phyloP scores from a whole-genome alignment of 2,113 vertebrate species.

The Sander vitreus region DNA sequence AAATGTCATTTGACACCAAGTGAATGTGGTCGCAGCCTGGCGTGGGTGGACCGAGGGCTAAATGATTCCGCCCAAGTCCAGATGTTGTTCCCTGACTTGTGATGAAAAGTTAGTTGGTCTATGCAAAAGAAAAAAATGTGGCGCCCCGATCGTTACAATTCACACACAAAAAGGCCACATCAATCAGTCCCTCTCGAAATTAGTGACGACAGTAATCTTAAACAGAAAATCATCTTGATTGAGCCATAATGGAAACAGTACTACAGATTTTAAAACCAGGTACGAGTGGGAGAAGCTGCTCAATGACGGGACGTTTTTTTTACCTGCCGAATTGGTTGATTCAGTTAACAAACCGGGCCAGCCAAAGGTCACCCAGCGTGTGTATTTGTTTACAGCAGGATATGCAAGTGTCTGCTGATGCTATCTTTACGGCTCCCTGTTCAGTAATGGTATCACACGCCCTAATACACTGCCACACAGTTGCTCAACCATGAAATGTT shows the following conservation, averaged over 20 bases:
- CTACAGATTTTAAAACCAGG: neutral
- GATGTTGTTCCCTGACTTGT: neutral
- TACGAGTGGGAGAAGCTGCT: neutral
- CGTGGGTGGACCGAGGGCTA: too few species aligned
- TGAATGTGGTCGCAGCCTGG: neutral
- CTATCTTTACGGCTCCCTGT: neutral
- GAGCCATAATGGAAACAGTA: neutral
- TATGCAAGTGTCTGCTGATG: neutral
- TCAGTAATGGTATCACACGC: neutral
- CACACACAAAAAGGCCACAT: neutral
- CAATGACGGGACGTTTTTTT: neutral
- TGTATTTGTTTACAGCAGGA: conserved; percentile 2
- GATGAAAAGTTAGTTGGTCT: neutral
- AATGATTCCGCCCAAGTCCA: neutral
- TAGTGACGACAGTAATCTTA: neutral
- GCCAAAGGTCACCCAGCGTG: neutral
- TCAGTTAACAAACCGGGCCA: neutral
- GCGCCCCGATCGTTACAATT: neutral
- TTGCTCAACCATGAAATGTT: neutral
- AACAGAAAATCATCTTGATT: neutral
- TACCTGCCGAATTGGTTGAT: neutral
- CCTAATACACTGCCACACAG: neutral
- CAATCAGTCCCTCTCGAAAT: neutral
- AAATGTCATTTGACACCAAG: neutral
- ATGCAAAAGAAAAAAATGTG: neutral